Evolutionary conservation across 2,888 invertebrate species (phyloP), one percentile per base, ranked within the genome.

Genomic region (Strigamia transsilvanica): DNA sequence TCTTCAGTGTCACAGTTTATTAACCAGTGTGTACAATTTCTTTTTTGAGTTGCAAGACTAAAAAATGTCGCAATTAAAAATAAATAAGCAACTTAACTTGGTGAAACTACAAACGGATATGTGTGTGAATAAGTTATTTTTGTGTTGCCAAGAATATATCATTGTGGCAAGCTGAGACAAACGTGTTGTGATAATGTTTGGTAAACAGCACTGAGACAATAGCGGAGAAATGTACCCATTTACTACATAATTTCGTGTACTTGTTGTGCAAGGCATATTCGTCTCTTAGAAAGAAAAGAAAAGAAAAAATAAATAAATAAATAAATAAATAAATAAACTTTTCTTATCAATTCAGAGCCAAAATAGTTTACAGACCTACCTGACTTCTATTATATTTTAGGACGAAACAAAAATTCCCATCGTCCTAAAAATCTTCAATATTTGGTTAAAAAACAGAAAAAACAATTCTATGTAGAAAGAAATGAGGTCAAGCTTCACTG

Each of bases 261-360:
- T 73, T 73, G 73, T 73, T 32, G 73, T 73, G 73, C 73, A 73
- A 73, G 73, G 73, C 73, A 73, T 61, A 61, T 73, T 73, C 73
- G 73, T 73, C 73, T 73, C 73, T 73, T 73, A 73, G 73, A 27
- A 73, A 73, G n/a, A 15, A 51, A 51, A 0, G 7, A 51, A 56
- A 18, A 18, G 5, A 18, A 56, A 56, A 56, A 56, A 56, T 3
- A 10, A 46, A 46, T 10, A 13, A 15, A 73, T 18, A 13, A 32
- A n/a, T n/a, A n/a, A 56, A 56, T 3, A 10, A 46, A 46, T 10
- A 13, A 15, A 73, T 18, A 13, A 32, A n/a, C 18, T 18, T 79
- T 79, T 38, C 79, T 79, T 79, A 79, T 79, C 27, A 79, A 38
- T 79, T 42, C 38, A 79, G 79, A 79, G 79, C 79, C 79, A 79